These are phyloP conservation scores for Heliconius melpomene DNA, from an alignment of 1,140 invertebrate genomes.

Conservation along the genomic window DNA sequence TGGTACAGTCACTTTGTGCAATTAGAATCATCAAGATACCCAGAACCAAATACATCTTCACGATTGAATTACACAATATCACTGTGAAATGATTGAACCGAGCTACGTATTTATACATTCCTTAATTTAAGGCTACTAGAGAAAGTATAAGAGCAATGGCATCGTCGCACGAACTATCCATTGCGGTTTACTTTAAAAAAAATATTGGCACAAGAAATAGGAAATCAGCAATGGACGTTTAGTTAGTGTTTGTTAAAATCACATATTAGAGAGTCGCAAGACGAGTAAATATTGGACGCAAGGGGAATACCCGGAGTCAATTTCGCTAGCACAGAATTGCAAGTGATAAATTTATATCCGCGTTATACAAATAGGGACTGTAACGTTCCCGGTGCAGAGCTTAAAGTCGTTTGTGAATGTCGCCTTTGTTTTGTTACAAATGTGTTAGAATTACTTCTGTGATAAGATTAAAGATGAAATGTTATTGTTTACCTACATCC, in stretches of 20 bases:
- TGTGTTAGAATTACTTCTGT: constrained; percentile 44
- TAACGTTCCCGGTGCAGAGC: constrained; percentile 46
- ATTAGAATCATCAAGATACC: constrained; percentile 44
- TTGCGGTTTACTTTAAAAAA: constrained; percentile 21
- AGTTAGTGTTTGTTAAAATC: constrained; percentile 9
- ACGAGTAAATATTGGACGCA: constrained; percentile 47
- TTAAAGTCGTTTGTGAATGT: constrained; percentile 40
- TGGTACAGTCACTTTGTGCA: constrained; percentile 29
- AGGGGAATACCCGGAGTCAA: constrained; percentile 68
- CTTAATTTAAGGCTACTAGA: constrained; percentile 30
- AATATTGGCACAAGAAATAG: background rate
- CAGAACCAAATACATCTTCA: constrained; percentile 55
- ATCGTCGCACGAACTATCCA: constrained; percentile 28
- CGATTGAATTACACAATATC: constrained; percentile 45
- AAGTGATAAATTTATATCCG: constrained; percentile 55
- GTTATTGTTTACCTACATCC: constrained; percentile 46
- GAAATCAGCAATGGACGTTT: constrained; percentile 39
- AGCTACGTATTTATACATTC: constrained; percentile 59
- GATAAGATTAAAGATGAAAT: constrained; percentile 51
- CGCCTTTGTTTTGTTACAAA: constrained; percentile 40
- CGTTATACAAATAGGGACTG: constrained; percentile 50
- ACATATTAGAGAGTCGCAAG: constrained; percentile 15
- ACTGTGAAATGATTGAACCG: constrained; percentile 45
- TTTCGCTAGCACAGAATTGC: constrained; percentile 62
- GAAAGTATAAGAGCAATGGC: constrained; percentile 10